Percentiles rank a stretch among this genome's conserved stretches.
Conservation (phyloP, 2,797 vertebrate genomes). For the Rhodeus uyekii region DNA sequence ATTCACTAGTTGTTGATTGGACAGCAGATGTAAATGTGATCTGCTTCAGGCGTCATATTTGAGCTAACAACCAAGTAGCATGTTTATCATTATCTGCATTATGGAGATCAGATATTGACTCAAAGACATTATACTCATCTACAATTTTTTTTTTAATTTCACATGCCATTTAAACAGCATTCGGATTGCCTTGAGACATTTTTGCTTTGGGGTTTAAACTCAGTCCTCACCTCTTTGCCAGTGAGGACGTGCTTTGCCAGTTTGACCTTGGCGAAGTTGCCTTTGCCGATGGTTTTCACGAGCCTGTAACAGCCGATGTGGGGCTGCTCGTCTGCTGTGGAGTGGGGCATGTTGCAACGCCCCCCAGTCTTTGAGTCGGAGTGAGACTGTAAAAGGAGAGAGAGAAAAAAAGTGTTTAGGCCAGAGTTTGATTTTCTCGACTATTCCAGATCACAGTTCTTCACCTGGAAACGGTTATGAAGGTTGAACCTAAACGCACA, state of each 20-base stretch:
- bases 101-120: background rate
- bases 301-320: constrained; percentile 85
- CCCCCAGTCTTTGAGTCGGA: constrained; percentile 76
- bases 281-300: constrained; percentile 86
- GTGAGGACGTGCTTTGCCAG: constrained; percentile 83
- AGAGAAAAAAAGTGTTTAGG: constrained; percentile 1
- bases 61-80: background rate
- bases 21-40: background rate
- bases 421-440: background rate
- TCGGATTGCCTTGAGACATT: background rate
- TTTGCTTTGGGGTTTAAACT: background rate
- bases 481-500: constrained; percentile 2
- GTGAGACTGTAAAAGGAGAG: constrained; percentile 57
- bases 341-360: constrained; percentile 80
- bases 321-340: constrained; percentile 80
- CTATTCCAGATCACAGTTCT: background rate
- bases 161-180: background rate
- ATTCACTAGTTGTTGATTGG: background rate
- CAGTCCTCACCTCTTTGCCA: constrained; percentile 77
- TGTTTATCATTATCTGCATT: background rate
- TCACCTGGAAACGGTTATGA: background rate
- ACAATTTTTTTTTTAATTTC: too few relatives aligned
- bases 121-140: background rate
- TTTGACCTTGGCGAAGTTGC: constrained; percentile 88
- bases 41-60: background rate